Conservation (phyloP, 2,888 invertebrate species). For the Ypsolopha scabrella region DNA sequence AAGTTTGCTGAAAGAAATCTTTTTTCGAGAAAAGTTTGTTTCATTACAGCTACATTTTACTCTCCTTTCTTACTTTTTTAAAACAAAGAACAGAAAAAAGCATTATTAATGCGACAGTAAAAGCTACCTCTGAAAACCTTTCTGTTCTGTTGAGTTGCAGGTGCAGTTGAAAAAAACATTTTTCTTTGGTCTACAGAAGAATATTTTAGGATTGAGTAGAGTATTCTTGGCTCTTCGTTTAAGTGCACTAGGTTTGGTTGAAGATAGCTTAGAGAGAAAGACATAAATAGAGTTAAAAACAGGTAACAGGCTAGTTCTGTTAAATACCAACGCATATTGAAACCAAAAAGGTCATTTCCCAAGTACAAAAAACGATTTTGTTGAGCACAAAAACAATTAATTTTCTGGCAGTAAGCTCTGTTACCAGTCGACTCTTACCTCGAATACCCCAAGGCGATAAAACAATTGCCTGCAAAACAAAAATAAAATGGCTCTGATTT, state of each 20-base stretch:
- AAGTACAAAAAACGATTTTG: too few species aligned
- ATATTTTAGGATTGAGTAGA: neutral
- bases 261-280: too few species aligned
- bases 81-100: slow-evolving; percentile 7
- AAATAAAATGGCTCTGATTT: neutral
- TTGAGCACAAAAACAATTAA: neutral
- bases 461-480: neutral
- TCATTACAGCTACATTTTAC: too few species aligned
- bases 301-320: too few species aligned
- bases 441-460: too few species aligned
- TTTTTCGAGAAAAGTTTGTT: too few species aligned
- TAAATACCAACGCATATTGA: too few species aligned
- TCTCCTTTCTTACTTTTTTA: too few species aligned
- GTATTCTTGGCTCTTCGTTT: neutral
- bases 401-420: neutral
- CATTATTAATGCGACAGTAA: slow-evolving; percentile 18
- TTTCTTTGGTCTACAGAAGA: neutral
- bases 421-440: too few species aligned
- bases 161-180: neutral
- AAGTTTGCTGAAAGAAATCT: too few species aligned
- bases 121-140: neutral
- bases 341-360: too few species aligned
- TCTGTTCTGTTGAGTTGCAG: neutral
- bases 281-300: too few species aligned
- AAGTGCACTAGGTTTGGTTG: neutral